phyloP scores from a whole-genome alignment of 1,140 invertebrate species.

The Pissodes strobi region DNA sequence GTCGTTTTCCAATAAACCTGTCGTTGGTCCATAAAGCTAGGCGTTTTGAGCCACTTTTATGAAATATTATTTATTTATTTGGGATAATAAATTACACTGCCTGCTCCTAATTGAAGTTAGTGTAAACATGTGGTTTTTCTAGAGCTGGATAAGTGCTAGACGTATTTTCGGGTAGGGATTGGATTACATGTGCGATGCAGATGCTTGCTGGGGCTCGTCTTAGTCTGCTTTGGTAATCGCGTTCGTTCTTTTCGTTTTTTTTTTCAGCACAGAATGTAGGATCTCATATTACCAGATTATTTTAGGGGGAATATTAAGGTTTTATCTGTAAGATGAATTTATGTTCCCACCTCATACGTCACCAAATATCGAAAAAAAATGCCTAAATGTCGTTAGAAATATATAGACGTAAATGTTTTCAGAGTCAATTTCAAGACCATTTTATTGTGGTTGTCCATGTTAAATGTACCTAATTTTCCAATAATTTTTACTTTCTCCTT shows the following conservation, averaged over 20 bases:
- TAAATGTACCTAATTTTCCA: too few relatives aligned
- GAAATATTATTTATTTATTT: slow-evolving; percentile 36
- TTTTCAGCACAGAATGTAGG: background rate
- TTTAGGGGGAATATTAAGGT: background rate
- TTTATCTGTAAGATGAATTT: background rate
- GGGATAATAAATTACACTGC: slow-evolving; percentile 34
- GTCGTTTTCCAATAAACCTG: slow-evolving; percentile 30
- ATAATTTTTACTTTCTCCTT: too few relatives aligned
- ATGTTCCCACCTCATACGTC: background rate
- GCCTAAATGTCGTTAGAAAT: too few relatives aligned
- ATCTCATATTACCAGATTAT: slow-evolving; percentile 6
- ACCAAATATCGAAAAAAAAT: too few relatives aligned
- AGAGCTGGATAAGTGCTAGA: slow-evolving; percentile 34
- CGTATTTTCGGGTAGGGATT: slow-evolving; percentile 32
- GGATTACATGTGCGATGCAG: slow-evolving; percentile 31
- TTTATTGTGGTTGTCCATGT: too few relatives aligned
- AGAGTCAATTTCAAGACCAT: too few relatives aligned
- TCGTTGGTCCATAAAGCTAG: slow-evolving; percentile 28
- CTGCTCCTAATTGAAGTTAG: slow-evolving; percentile 33
- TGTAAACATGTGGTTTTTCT: slow-evolving; percentile 38
- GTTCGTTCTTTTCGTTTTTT: slow-evolving; percentile 14
- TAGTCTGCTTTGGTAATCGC: slow-evolving; percentile 1
- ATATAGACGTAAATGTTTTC: too few relatives aligned
- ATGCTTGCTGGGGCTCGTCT: slow-evolving; percentile 20
- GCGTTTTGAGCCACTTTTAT: slow-evolving; percentile 30